Percentiles rank a stretch among this genome's conserved stretches.
These are phyloP conservation scores for Sinopyrophorus schimmeli DNA, from an alignment of 2,888 invertebrate species.

Conservation along the genomic window DNA sequence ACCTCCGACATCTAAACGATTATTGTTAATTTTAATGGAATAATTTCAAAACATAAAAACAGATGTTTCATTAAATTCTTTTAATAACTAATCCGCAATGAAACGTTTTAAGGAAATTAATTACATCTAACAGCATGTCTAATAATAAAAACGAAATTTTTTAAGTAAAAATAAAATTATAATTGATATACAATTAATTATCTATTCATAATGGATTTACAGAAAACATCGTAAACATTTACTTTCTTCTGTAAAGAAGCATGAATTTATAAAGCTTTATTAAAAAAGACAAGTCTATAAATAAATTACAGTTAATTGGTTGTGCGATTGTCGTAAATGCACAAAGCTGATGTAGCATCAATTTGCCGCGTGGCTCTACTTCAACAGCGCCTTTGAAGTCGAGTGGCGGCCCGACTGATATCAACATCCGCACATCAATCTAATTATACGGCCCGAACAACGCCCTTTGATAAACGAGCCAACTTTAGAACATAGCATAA, in stretches of 20 bases:
- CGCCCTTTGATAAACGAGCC: constrained; percentile 44
- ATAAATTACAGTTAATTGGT: constrained; percentile 40
- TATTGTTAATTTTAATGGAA: too few relatives aligned
- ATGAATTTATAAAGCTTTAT: constrained; percentile 19
- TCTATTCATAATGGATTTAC: too few relatives aligned
- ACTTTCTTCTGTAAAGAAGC: constrained; percentile 14
- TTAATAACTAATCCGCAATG: too few relatives aligned
- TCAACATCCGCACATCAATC: constrained; percentile 54
- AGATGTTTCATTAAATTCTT: too few relatives aligned
- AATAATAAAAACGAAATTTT: too few relatives aligned
- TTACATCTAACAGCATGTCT: too few relatives aligned
- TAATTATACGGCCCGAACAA: constrained; percentile 48
- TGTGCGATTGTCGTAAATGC: constrained; percentile 36
- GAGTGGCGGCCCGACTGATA: constrained; percentile 47
- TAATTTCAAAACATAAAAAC: too few relatives aligned
- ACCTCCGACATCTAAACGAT: too few relatives aligned
- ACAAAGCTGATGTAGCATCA: constrained; percentile 40
- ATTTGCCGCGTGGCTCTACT: constrained; percentile 41
- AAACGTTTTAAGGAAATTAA: too few relatives aligned
- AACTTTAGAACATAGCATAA: constrained; percentile 41
- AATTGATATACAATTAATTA: too few relatives aligned
- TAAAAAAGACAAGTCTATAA: constrained; percentile 37
- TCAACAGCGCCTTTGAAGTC: constrained; percentile 46
- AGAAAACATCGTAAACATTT: too few relatives aligned
- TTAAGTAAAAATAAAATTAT: too few relatives aligned